These are phyloP conservation scores for Eumerus sabulonum DNA, from an alignment of 2,888 invertebrate genomes.

Conservation along the genomic window DNA sequence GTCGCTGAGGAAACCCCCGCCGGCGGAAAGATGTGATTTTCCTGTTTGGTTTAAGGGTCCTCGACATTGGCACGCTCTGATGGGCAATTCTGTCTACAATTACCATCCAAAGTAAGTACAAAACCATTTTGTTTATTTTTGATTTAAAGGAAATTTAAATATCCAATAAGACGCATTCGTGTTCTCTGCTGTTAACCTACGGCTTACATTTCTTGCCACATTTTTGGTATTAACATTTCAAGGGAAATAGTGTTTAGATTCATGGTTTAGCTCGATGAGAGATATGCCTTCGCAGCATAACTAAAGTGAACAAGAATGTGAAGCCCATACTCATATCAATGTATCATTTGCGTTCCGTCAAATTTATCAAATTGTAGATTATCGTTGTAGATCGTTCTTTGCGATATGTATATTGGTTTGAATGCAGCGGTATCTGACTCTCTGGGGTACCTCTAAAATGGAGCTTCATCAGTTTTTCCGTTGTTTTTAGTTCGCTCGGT, in stretches of 20 bases:
- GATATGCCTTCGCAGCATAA: not conserved
- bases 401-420: too few species aligned
- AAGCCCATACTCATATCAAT: too few species aligned
- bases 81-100: conserved; percentile 91
- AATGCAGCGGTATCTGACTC: too few species aligned
- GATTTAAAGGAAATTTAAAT: not conserved
- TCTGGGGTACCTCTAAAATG: too few species aligned
- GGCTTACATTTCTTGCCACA: too few species aligned
- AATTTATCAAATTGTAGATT: too few species aligned
- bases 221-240: not conserved
- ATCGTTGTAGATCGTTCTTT: too few species aligned
- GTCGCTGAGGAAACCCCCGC: conserved; percentile 78
- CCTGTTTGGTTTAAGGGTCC: conserved; percentile 92
- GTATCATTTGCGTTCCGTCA: too few species aligned
- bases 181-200: conserved; percentile 4
- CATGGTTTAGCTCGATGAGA: not conserved
- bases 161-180: not conserved
- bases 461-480: too few species aligned
- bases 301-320: not conserved
- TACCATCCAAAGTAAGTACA: conserved; percentile 84
- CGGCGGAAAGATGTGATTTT: conserved; percentile 85
- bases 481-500: not conserved
- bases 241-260: not conserved
- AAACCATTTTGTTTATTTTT: conserved; percentile 6
- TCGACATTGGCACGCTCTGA: conserved; percentile 93